Percentiles rank a stretch among this genome's conserved stretches.
Evolutionary conservation across 2,113 vertebrate species (phyloP).

Genomic region (Scopus umbretta): DNA sequence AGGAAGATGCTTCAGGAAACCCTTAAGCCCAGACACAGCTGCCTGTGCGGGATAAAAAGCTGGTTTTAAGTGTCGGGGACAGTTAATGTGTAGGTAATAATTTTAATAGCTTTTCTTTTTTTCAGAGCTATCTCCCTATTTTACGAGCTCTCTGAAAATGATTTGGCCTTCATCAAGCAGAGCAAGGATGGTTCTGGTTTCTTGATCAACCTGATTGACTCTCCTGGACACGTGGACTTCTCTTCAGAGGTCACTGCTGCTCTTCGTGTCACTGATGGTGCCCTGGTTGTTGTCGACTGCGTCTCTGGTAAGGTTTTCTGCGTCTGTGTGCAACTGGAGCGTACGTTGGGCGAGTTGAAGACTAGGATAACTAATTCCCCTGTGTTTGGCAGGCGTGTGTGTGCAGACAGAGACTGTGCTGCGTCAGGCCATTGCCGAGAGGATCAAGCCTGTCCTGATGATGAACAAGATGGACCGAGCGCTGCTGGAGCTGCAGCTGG

Average conservation of each 20-base stretch:
- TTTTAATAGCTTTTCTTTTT: accelerated
- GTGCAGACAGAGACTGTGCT: constrained; percentile 97
- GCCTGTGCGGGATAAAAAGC: background rate
- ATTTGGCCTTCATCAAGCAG: constrained; percentile 95
- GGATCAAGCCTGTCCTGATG: constrained; percentile 96
- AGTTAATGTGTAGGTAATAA: accelerated
- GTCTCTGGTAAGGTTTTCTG: constrained; percentile 85
- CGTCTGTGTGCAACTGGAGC: accelerated
- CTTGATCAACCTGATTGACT: constrained; percentile 95
- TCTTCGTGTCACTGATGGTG: constrained; percentile 93
- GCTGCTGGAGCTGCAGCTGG: constrained; percentile 91
- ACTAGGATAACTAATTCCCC: accelerated
- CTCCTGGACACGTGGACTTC: constrained; percentile 95
- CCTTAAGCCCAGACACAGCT: background rate
- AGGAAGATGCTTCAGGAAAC: background rate
- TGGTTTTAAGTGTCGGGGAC: accelerated
- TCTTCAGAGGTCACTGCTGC: constrained; percentile 97
- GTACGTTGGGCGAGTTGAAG: accelerated
- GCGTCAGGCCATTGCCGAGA: constrained; percentile 91
- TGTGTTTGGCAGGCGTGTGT: constrained; percentile 79
- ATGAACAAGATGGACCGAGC: constrained; percentile 99
- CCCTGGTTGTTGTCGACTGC: constrained; percentile 94
- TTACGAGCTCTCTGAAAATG: constrained; percentile 85
- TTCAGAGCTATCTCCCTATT: constrained; percentile 90
- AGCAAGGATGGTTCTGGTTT: constrained; percentile 90